These are phyloP conservation scores for Venturia canescens DNA, from an alignment of 1,140 invertebrate species.

Conservation along the genomic window DNA sequence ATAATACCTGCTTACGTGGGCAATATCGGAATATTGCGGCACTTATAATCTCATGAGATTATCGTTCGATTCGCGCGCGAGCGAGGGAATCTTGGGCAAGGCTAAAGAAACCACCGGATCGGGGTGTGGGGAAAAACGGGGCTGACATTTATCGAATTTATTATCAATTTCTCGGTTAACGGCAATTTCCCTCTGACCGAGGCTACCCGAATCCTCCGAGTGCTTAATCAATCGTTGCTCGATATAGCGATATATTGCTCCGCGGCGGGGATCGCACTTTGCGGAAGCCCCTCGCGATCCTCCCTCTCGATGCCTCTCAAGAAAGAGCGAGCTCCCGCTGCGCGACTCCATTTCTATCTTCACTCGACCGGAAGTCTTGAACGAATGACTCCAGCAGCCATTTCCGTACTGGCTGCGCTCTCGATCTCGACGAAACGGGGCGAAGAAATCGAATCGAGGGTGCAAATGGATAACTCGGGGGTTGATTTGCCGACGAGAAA, in stretches of 20 bases:
- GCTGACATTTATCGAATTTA: constrained; percentile 73
- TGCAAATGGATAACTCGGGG: constrained; percentile 20
- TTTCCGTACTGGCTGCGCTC: constrained; percentile 72
- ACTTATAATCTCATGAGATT: constrained; percentile 73
- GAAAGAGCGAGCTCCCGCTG: constrained; percentile 46
- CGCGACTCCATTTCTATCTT: constrained; percentile 75
- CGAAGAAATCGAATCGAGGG: constrained; percentile 61
- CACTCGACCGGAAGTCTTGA: constrained; percentile 73
- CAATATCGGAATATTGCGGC: constrained; percentile 64
- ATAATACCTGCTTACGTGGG: constrained; percentile 12
- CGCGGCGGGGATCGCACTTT: neutral
- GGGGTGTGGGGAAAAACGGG: neutral
- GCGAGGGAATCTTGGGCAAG: neutral
- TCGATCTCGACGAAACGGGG: constrained; percentile 68
- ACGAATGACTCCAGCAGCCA: constrained; percentile 75
- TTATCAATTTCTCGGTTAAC: constrained; percentile 73
- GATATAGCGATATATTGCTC: neutral
- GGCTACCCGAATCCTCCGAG: neutral
- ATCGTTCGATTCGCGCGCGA: no score
- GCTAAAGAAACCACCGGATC: neutral
- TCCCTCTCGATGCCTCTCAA: constrained; percentile 35
- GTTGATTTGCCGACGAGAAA: constrained; percentile 11
- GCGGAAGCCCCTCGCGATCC: neutral
- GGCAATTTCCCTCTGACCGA: constrained; percentile 68
- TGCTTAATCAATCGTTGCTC: neutral